These are phyloP conservation scores for Ariolimax columbianus DNA, from an alignment of 2,888 invertebrate species.

Conservation along the genomic window DNA sequence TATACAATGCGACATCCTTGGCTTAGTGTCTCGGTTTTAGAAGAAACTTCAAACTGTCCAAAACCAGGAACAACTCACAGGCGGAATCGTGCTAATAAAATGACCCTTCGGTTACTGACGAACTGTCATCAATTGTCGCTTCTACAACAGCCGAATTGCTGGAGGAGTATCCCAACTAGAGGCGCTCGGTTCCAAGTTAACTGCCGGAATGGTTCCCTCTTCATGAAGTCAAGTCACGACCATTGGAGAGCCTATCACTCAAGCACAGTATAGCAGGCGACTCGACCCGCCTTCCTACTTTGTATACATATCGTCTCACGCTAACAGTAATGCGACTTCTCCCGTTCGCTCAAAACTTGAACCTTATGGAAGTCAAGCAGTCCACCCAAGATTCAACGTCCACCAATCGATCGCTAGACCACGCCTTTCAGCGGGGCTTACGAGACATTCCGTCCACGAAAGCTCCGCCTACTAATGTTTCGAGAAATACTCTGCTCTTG, in stretches of 20 bases:
- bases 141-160: neutral
- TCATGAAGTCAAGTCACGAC: slow-evolving; percentile 11
- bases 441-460: neutral
- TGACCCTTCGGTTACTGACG: neutral
- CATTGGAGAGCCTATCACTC: slow-evolving; percentile 10
- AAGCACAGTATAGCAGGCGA: neutral
- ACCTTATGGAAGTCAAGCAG: neutral
- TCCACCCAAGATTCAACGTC: neutral
- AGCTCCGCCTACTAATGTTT: slow-evolving; percentile 4
- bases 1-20: too few species aligned
- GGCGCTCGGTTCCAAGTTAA: slow-evolving; percentile 1
- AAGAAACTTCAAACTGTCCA: neutral
- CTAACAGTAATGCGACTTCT: slow-evolving; percentile 2
- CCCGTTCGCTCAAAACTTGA: neutral
- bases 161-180: neutral
- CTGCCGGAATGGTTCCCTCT: neutral
- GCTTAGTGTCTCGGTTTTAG: neutral
- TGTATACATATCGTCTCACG: neutral
- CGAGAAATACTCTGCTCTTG: neutral
- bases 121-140: neutral
- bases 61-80: neutral
- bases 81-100: neutral
- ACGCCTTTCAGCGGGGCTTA: slow-evolving; percentile 6
- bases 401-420: neutral
- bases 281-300: neutral